Evolutionary conservation across 2,797 vertebrate genomes (phyloP).

Genomic region (Myotis planiceps): DNA sequence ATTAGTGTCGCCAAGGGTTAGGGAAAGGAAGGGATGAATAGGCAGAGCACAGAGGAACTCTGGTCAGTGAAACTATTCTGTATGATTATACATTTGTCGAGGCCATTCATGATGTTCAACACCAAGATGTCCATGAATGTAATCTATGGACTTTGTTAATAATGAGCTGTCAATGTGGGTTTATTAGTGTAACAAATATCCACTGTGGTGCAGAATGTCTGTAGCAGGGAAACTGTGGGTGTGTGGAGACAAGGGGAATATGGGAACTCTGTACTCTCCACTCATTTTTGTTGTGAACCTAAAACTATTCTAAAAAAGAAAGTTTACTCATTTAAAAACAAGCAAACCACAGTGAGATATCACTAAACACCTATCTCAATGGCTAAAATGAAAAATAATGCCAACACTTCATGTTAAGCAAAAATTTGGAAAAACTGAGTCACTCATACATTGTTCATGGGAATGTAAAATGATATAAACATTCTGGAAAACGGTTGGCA

Average conservation of each 20-base stretch:
- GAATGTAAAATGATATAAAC: not conserved
- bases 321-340: not conserved
- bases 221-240: not conserved
- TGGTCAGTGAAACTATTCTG: not conserved
- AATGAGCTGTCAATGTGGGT: not conserved
- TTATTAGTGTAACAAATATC: not conserved
- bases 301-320: not conserved
- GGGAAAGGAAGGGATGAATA: not conserved
- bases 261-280: not conserved
- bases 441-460: not conserved
- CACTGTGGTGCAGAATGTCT: not conserved
- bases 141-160: not conserved
- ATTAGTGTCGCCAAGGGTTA: not conserved
- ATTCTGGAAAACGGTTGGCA: not conserved
- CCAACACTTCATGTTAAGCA: not conserved
- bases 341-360: not conserved
- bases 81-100: not conserved
- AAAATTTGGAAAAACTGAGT: not conserved
- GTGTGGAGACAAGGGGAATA: not conserved
- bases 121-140: not conserved
- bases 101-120: not conserved
- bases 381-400: not conserved
- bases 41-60: not conserved
- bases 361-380: not conserved
- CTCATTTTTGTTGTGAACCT: not conserved